phyloP scores from a whole-genome alignment of 2,113 vertebrate genomes.

The Rhabdomys dilectus region DNA sequence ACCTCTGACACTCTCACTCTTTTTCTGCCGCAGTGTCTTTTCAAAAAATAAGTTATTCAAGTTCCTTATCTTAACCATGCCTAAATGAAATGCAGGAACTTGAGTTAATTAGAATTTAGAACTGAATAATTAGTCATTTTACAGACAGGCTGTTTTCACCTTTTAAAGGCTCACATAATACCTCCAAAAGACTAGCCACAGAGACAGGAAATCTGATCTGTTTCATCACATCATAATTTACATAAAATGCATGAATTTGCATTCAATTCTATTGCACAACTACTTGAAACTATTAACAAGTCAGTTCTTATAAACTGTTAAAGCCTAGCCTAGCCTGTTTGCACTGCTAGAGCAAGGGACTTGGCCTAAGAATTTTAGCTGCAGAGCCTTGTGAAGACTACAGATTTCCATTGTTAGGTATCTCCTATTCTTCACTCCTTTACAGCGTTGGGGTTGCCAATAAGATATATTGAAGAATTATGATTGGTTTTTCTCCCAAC shows the following conservation, averaged over 20 bases:
- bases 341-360: neutral
- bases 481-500: neutral
- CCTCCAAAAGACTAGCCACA: neutral
- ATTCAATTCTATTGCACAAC: neutral
- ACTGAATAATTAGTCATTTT: neutral
- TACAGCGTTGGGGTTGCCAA: neutral
- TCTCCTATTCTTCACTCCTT: neutral
- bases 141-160: neutral
- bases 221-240: neutral
- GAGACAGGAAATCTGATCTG: neutral
- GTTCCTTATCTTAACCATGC: neutral
- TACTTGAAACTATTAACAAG: neutral
- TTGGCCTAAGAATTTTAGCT: neutral
- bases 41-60: neutral
- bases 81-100: neutral
- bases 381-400: neutral
- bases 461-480: slow-evolving; percentile 30
- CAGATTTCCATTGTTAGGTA: slow-evolving; percentile 13
- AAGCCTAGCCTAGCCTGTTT: neutral
- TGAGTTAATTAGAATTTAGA: neutral
- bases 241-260: neutral
- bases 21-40: neutral
- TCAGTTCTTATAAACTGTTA: neutral
- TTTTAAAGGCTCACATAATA: neutral
- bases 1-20: neutral